phyloP scores from a whole-genome alignment of 2,113 vertebrate genomes.

The Garra rufa region DNA sequence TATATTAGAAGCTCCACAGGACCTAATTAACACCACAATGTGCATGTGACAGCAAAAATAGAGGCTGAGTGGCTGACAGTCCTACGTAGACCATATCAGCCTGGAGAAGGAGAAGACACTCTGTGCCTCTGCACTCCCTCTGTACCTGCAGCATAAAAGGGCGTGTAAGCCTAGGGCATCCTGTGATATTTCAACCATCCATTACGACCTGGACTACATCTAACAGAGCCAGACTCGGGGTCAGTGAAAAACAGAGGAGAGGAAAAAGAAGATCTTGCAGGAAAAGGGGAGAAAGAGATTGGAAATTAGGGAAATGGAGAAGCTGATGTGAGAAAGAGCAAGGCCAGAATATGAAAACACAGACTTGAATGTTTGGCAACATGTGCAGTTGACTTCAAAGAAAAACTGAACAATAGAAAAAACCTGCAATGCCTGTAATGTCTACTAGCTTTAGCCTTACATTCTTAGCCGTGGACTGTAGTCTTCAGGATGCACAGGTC shows the following conservation, averaged over 20 bases:
- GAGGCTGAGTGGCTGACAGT: slow-evolving; percentile 34
- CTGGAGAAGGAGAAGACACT: slow-evolving; percentile 43
- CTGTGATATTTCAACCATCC: slow-evolving; percentile 81
- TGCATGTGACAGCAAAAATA: slow-evolving; percentile 64
- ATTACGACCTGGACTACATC: slow-evolving; percentile 76
- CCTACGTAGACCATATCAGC: slow-evolving; percentile 40
- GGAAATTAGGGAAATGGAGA: background rate
- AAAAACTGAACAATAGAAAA: background rate
- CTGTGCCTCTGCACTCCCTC: slow-evolving; percentile 48
- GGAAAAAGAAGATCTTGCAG: slow-evolving; percentile 16
- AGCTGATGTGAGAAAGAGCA: background rate
- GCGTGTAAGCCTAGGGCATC: slow-evolving; percentile 77
- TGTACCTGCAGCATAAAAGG: slow-evolving; percentile 74
- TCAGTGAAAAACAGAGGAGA: slow-evolving; percentile 71
- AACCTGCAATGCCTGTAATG: no score
- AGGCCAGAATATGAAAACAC: background rate
- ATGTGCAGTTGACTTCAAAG: background rate
- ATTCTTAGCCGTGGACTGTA: slow-evolving; percentile 6
- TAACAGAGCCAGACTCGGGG: slow-evolving; percentile 78
- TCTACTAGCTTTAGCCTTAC: background rate
- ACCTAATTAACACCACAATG: slow-evolving; percentile 68
- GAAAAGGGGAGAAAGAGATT: slow-evolving; percentile 22
- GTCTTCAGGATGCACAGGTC: slow-evolving; percentile 31
- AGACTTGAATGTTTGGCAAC: background rate
- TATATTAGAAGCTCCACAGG: slow-evolving; percentile 60